These are phyloP conservation scores for Camponotus floridanus DNA, from an alignment of 1,140 invertebrate genomes.

Conservation along the genomic window DNA sequence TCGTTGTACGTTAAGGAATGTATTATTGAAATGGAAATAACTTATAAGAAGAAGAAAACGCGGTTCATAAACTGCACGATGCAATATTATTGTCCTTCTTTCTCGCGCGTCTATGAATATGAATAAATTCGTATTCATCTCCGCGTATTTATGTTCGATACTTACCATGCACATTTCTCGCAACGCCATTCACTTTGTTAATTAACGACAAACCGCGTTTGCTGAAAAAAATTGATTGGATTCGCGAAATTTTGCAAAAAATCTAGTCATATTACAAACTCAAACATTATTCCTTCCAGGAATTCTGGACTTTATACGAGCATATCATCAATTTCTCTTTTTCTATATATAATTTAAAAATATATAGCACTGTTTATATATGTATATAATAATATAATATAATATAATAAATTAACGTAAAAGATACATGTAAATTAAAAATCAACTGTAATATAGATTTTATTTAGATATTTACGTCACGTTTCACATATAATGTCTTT, in stretches of 20 bases:
- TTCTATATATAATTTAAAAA: neutral
- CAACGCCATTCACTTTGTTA: slow-evolving; percentile 2
- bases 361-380: neutral
- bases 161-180: neutral
- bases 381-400: too few species aligned
- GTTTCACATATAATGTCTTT: neutral
- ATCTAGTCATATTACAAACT: neutral
- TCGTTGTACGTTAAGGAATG: slow-evolving; percentile 80
- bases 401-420: too few species aligned
- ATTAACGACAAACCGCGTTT: neutral
- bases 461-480: neutral
- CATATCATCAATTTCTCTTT: neutral
- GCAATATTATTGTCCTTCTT: slow-evolving; percentile 68
- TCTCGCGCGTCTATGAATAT: slow-evolving; percentile 14
- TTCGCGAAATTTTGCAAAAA: neutral
- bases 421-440: neutral
- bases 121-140: slow-evolving; percentile 54
- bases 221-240: neutral
- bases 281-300: neutral
- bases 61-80: slow-evolving; percentile 73
- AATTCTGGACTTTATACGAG: neutral
- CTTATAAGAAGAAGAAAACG: slow-evolving; percentile 66
- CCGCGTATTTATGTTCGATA: neutral
- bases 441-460: neutral
- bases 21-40: slow-evolving; percentile 80